Evolutionary conservation across 2,888 invertebrate species (phyloP), one percentile per base, ranked within the genome.

Genomic region (Mythimna lalbum): DNA sequence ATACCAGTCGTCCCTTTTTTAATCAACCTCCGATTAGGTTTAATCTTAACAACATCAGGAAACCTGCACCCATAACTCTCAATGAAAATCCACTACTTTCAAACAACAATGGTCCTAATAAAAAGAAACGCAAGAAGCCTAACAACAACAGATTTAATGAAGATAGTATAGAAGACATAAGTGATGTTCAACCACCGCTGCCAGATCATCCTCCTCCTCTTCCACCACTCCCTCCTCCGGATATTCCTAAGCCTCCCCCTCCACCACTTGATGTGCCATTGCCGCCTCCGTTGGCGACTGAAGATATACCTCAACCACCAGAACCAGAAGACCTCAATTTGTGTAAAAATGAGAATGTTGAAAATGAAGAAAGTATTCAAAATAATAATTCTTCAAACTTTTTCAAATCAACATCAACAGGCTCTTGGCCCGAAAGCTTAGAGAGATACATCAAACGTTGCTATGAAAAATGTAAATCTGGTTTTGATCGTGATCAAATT

Each of bases 391-490:
- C 93, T 80, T 88, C 92, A 74, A 91, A 90, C 75, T 88, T 95
- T 78, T 87, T 95, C 55, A 91, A 92, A 82, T 90, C 93, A 49
- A 90, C 92, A 75, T 89, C 89, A 81, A 90, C 93, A 78, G 97
- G 97, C 82, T 96, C 97, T 63, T 98, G 98, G 98, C 98, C 98
- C 2, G 97, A 98, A 78, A 97, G 97, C 82, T 94, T 98, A 60
- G 98, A 98, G 91, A 97, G 98, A 86, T 99, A 99, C 94, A 99
- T 99, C 21, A 98, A 98, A 88, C 97, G 98, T 80, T 99, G 99
- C 89, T 99, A 99, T 95, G 97, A 98, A 60, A 98, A 98, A 93
- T 99, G 99, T 89, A 97, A 97, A 88, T 98, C 98, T 19, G 97
- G 97, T 75, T 97, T 98, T 84, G 99, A 99, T 91, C 98, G 98